Conservation (phyloP, 2,113 vertebrate genomes). For the Vulpes lagopus region DNA sequence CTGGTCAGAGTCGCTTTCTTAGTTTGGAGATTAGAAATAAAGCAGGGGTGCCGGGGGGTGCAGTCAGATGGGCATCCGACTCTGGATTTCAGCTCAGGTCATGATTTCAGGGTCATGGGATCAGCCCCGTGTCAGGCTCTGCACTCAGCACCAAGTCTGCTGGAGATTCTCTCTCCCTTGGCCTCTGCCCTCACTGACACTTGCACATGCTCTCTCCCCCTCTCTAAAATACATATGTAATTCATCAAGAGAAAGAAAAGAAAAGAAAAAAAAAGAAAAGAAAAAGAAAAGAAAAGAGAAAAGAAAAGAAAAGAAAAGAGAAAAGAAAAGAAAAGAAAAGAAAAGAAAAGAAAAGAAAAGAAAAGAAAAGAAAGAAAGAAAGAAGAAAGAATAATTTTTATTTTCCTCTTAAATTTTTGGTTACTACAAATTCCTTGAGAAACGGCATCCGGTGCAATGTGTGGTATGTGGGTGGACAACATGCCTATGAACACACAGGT, state of each 20-base stretch:
- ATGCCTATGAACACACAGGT: not conserved
- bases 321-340: too few relatives aligned
- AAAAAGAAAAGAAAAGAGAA: not conserved
- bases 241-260: too few relatives aligned
- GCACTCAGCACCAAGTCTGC: not conserved
- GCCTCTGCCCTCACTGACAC: not conserved
- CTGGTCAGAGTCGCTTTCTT: not conserved
- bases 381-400: not conserved
- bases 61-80: not conserved
- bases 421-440: not conserved
- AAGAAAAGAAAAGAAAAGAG: too few relatives aligned
- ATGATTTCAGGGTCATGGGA: not conserved
- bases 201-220: not conserved
- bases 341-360: too few relatives aligned
- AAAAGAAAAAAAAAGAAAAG: not conserved
- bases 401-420: not conserved
- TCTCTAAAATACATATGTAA: not conserved
- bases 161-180: not conserved
- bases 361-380: not conserved
- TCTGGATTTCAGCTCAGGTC: not conserved
- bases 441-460: not conserved
- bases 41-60: not conserved
- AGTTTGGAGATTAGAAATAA: not conserved
- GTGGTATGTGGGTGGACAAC: not conserved
- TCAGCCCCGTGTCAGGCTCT: not conserved